Base-by-base conservation (phyloP, 1,140 invertebrate species). In the Pachyrhynchus sulphureomaculatus region DNA sequence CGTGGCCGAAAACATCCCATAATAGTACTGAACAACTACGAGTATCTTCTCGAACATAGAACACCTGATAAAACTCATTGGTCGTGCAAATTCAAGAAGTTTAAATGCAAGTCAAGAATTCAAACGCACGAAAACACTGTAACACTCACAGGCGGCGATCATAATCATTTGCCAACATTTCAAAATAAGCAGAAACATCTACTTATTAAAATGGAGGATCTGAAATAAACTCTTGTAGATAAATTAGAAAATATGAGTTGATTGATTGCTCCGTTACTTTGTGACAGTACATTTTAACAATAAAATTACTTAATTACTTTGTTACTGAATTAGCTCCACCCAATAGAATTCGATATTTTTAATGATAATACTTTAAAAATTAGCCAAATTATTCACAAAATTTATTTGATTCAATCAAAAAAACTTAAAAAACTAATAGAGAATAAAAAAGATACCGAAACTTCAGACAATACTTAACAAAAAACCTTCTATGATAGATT, bases 61-160 rank as follows among this genome's bases (percentile, higher is more conserved):
- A 37, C 26, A 17, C 33, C 10, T 2, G 39, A 39, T 23, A 45
- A 42, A 34, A 62, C 17, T 18, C 57, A 62, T 45, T 65, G 64
- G 64, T 18, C 13, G 2, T 65, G 64, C 24, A 39, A 21, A 5
- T 29, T 32, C 12, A 56, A 44, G 5, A 56, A 56, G 12, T 5
- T 33, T 4, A 60, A 60, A 33, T 68, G 67, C 34, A 68, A 64
- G 47, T 60, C 57, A 1, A 54, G 60, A 37, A 49, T 54, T 24
- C 44, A 57, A 9, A 55, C 58, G 4, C 24, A 33, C 2, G 20
- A 17, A 1, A 32, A 15, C 20, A 41, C 37, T 13, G 18, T 61
- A 1, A n/a, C 24, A 2, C 10, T 44, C 15, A 52, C 58, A 29
- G 37, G 21, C 2, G 37, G n/a, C 10, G 41, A 42, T 9, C 53